Base-by-base conservation (phyloP, 2,888 invertebrate species). In the Polydrusus pterygomalis region DNA sequence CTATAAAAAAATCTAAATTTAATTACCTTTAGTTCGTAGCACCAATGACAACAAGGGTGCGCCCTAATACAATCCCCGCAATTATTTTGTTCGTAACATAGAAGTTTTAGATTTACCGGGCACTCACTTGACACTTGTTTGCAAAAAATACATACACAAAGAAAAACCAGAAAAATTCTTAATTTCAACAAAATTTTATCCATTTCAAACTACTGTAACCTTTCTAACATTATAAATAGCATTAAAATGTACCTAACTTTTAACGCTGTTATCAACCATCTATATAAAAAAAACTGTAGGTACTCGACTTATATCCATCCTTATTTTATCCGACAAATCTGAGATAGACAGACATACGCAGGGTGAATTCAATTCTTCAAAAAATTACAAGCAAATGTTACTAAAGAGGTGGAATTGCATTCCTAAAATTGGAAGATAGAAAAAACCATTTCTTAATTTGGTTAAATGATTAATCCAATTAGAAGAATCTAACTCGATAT, bases 31-130 rank as follows among this genome's bases (percentile, higher is more conserved):
- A 81, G 51, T 45, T 84, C 78, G 62, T 81, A 85, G 69, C 84
- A 85, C 82, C 82, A 85, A 40, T 79, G 54, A 70, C 85, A 85
- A 56, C 82, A 83, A 7, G 62, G 70, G 75, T 84, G 80, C 0
- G 78, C 78, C 47, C 81, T 79, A 10, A 85, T 78, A 62, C 85
- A 85, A 7, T 79, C 75, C 25, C 79, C 80, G 63, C 85, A 85
- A 2, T 65, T 80, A 13, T 78, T 79, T 75, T 82, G 80, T 58
- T 80, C 78, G n/a, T 79, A 47, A 68, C 82, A 82, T 20, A 79
- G 20, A 25, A 77, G 54, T 47, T 58, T 64, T 18, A 77, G 17
- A 49, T 67, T 47, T n/a, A 68, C 47, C 30, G 77, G 73, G 70
- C 77, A 77, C 1, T 72, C 68, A 3, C 13, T n/a, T 13, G 9